Base-by-base conservation (phyloP, 2,797 vertebrate genomes). In the Enteromius argenteus region DNA sequence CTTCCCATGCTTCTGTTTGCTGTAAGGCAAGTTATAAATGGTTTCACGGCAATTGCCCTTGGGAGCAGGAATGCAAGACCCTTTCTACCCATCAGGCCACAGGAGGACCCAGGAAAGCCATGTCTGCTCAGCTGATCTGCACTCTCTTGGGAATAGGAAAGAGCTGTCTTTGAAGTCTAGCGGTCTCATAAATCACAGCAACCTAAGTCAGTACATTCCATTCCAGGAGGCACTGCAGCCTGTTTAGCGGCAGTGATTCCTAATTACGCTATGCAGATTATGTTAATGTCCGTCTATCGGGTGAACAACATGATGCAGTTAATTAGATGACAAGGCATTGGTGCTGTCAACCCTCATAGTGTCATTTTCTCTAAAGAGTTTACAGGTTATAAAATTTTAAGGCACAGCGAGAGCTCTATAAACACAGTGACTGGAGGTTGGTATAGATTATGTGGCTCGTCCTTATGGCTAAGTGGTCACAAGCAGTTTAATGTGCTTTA, bases 251-350 rank as follows among this genome's bases (percentile, higher is more conserved):
- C 69, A 51, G 64, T 37, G 39, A 86, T 78, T 85, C 76, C 79
- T 77, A 83, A 86, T 83, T 84, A 86, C 19, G 77, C 44, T 68
- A 68, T 88, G 80, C 76, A 86, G 80, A 86, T 80, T 67, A 86
- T 85, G 80, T 46, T 67, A 80, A 73, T 76, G 49, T 60, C 4
- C 27, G 5, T 69, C 79, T 79, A 74, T 58, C 14, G 58, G 53
- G 35, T 77, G 72, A 68, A 60, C n/a, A 85, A 68, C 81, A 64
- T 69, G 42, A 39, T 53, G 72, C 2, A 3, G 69, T 72, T 86
- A 85, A 88, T 86, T 79, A 85, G 44, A 78, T 49, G 64, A 84
- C 79, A 82, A 44, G 51, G 64, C 66, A 77, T 71, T 27, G 46
- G 69, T 42, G 30, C 46, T 60, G 66, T 79, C 74, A 84, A 32